Evolutionary conservation across 2,888 invertebrate genomes (phyloP).

Genomic region (Cetonia aurata): DNA sequence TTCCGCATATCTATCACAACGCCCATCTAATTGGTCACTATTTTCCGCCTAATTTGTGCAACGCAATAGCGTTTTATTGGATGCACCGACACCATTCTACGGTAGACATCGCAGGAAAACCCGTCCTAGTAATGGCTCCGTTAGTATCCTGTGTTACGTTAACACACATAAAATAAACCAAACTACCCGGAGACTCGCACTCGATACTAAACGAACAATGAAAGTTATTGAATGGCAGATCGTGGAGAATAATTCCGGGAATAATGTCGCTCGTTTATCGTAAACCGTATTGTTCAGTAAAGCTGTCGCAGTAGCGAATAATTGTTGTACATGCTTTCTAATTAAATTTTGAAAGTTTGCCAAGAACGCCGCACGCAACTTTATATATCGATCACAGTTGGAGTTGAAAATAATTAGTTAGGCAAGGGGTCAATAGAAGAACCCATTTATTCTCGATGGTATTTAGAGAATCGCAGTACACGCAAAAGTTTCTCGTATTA

Average conservation of each 20-base stretch:
- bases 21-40: background rate
- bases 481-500: no score
- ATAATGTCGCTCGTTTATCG: constrained; percentile 25
- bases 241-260: constrained; percentile 25
- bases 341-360: constrained; percentile 32
- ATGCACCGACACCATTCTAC: background rate
- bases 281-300: constrained; percentile 31
- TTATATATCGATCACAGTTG: constrained; percentile 9
- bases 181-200: background rate
- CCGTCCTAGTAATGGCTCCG: constrained; percentile 9
- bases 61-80: background rate
- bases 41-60: constrained; percentile 1
- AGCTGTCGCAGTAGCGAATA: constrained; percentile 27
- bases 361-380: constrained; percentile 8
- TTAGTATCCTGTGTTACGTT: constrained; percentile 1
- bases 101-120: background rate
- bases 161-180: constrained; percentile 21
- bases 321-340: constrained; percentile 32
- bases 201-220: constrained; percentile 19
- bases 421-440: constrained; percentile 5
- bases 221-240: constrained; percentile 24
- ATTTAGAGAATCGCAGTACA: no score
- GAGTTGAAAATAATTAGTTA: constrained; percentile 21
- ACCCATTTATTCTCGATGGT: background rate
- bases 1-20: no score